Evolutionary conservation across 2,797 vertebrate genomes (phyloP).

Genomic region (Australoheros facetus): DNA sequence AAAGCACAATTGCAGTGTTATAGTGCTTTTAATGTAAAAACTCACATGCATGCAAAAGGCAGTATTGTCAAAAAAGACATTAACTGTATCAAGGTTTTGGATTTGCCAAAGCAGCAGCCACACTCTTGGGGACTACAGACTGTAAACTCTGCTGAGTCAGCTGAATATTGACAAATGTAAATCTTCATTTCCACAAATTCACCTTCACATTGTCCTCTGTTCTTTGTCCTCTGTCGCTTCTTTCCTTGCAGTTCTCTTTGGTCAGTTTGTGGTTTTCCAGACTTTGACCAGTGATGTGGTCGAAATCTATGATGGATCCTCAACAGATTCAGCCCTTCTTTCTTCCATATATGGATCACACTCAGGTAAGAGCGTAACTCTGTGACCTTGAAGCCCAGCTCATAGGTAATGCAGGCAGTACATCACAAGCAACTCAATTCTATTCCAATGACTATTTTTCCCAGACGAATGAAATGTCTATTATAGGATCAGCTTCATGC

Average conservation of each 20-base stretch:
- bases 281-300: constrained; percentile 91
- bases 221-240: not conserved
- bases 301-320: constrained; percentile 93
- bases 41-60: not conserved
- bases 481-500: not conserved
- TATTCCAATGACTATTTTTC: constrained; percentile 1
- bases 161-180: not conserved
- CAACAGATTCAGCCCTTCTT: constrained; percentile 89
- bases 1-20: not conserved
- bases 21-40: not conserved
- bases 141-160: not conserved
- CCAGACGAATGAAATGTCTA: constrained; percentile 4
- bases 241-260: constrained; percentile 89
- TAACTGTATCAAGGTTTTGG: constrained; percentile 8
- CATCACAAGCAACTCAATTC: not conserved
- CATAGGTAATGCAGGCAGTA: not conserved
- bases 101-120: not conserved
- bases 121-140: not conserved
- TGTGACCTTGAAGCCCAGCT: not conserved
- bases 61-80: constrained; percentile 13
- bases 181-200: not conserved
- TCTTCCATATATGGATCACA: constrained; percentile 95
- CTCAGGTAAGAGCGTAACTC: constrained; percentile 84
- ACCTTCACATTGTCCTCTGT: not conserved
- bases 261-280: constrained; percentile 98